Conservation (phyloP, 2,797 vertebrate genomes). For the Cacajao melanocephalus region DNA sequence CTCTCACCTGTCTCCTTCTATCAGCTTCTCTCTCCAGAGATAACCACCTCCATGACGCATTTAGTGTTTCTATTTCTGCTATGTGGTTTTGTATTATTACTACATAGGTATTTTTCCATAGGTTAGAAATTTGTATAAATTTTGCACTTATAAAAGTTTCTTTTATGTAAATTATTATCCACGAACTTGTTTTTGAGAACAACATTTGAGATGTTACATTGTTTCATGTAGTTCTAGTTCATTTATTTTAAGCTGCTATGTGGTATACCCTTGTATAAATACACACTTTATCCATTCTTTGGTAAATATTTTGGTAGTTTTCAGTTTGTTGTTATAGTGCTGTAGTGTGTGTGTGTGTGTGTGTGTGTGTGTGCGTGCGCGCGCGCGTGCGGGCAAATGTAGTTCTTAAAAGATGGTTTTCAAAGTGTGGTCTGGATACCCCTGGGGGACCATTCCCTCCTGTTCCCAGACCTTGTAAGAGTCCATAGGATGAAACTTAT, state of each 20-base stretch:
- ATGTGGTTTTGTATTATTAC: background rate
- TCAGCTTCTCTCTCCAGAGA: background rate
- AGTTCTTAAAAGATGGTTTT: constrained; percentile 17
- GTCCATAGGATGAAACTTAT: background rate
- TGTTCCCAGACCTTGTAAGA: background rate
- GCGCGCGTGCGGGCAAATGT: background rate
- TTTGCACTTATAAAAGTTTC: background rate
- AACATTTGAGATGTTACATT: constrained; percentile 1
- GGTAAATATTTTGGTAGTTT: constrained; percentile 47
- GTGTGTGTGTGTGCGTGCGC: background rate
- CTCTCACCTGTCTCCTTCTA: background rate
- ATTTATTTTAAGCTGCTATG: constrained; percentile 5
- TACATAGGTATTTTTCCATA: background rate
- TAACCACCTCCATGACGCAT: background rate
- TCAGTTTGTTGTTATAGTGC: background rate
- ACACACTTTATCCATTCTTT: background rate
- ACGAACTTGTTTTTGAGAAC: constrained; percentile 36
- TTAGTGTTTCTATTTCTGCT: background rate
- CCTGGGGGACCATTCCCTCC: background rate
- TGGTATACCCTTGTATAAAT: constrained; percentile 21
- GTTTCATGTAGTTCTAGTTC: background rate
- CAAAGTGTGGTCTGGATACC: background rate
- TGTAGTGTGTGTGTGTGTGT: background rate
- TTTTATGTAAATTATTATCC: background rate
- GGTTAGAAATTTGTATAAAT: constrained; percentile 3